phyloP scores from a whole-genome alignment of 2,113 vertebrate genomes.

The Galbula dea region DNA sequence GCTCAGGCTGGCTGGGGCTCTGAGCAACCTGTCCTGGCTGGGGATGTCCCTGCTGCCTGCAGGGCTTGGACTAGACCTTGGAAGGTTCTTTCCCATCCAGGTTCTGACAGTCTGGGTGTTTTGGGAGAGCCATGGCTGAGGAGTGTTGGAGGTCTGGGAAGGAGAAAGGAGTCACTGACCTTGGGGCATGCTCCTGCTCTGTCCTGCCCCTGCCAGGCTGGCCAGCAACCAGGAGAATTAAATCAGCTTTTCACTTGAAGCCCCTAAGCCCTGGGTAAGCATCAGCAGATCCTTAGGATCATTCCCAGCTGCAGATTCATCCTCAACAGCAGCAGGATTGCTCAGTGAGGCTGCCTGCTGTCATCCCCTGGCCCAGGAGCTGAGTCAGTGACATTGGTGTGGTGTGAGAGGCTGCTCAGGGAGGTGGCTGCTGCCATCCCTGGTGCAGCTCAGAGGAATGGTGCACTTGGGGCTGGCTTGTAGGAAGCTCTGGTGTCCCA shows the following conservation, averaged over 20 bases:
- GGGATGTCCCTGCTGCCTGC: neutral
- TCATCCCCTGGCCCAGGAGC: neutral
- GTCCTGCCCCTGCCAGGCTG: neutral
- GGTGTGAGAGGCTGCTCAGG: too few relatives aligned
- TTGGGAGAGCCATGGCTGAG: neutral
- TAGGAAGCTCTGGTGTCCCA: too few relatives aligned
- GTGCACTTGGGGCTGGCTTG: too few relatives aligned
- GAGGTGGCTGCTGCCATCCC: too few relatives aligned
- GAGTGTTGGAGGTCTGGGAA: neutral
- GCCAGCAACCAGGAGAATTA: neutral
- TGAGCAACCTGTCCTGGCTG: neutral
- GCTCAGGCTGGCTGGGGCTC: neutral
- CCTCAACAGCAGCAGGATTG: too few relatives aligned
- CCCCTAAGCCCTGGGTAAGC: neutral
- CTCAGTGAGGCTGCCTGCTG: too few relatives aligned
- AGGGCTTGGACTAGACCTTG: neutral
- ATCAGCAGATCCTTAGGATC: fast-evolving
- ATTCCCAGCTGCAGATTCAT: neutral
- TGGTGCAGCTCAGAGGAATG: too few relatives aligned
- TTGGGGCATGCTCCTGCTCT: neutral
- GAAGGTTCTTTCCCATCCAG: neutral
- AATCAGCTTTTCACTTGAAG: neutral
- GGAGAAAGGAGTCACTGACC: neutral
- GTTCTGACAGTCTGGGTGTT: neutral
- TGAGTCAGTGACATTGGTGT: too few relatives aligned